Evolutionary conservation across 2,888 invertebrate species (phyloP).

Genomic region (Acanthopleura granulata): DNA sequence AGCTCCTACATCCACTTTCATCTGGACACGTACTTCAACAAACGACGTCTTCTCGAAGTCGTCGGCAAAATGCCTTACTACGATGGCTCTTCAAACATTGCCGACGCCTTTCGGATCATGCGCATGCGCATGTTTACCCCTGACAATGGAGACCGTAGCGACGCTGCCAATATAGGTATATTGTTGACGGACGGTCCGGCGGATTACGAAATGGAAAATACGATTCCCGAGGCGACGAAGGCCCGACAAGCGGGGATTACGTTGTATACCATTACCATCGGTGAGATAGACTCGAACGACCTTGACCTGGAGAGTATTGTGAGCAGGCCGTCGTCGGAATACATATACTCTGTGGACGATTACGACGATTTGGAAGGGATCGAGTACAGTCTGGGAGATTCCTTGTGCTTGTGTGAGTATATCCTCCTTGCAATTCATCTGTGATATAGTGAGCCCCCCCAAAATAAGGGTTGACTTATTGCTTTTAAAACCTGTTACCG

Average conservation of each 20-base stretch:
- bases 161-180: not conserved
- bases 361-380: slow-evolving; percentile 42
- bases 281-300: not conserved
- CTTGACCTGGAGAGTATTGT: not conserved
- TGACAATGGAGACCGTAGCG: not conserved
- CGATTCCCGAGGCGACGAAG: not conserved
- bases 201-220: not conserved
- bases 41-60: not conserved
- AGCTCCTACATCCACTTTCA: slow-evolving; percentile 1
- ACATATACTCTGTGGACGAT: slow-evolving; percentile 23
- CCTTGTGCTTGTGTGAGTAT: not conserved
- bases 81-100: not conserved
- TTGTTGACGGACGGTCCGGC: slow-evolving; percentile 3
- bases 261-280: not conserved
- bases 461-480: no score
- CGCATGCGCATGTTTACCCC: not conserved
- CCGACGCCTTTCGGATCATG: not conserved
- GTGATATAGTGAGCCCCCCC: no score
- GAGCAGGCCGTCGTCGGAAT: not conserved
- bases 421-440: no score
- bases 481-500: no score
- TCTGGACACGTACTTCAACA: not conserved
- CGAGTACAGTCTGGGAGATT: not conserved
- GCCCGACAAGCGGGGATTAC: slow-evolving; percentile 9
- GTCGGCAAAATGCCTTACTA: not conserved